Evolutionary conservation across 2,113 vertebrate species (phyloP).

Genomic region (Plestiodon gilberti): DNA sequence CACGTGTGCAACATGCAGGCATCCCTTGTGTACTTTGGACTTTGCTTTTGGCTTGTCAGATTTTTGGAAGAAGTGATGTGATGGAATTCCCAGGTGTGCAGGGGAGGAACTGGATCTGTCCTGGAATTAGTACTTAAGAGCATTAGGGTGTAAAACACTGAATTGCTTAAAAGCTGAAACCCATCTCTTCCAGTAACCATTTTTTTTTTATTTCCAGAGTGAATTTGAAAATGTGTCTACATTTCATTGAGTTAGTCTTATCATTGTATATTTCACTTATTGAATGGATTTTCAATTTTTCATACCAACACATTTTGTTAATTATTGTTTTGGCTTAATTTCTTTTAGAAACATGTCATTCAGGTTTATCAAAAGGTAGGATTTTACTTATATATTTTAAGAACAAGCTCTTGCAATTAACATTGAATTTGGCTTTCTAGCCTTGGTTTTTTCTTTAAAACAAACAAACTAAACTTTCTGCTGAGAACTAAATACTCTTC

Average conservation of each 20-base stretch:
- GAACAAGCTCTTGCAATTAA: conserved; percentile 85
- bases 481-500: conserved; percentile 82
- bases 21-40: neutral
- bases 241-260: conserved; percentile 49
- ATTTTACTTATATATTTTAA: conserved; percentile 78
- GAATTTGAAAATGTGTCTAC: conserved; percentile 57
- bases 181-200: conserved; percentile 30
- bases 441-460: conserved; percentile 73
- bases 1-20: neutral
- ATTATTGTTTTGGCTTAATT: conserved; percentile 86
- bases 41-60: neutral
- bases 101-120: conserved; percentile 4
- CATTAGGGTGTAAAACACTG: neutral
- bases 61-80: neutral
- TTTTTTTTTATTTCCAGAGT: conserved; percentile 48
- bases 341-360: conserved; percentile 99
- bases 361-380: conserved; percentile 99
- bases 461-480: conserved; percentile 82
- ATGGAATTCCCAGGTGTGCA: neutral
- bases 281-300: conserved; percentile 73
- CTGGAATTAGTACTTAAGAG: conserved; percentile 37
- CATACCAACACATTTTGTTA: conserved; percentile 72
- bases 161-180: neutral
- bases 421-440: conserved; percentile 81
- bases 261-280: conserved; percentile 57